These are phyloP conservation scores for Lacanobia wlatinum DNA, from an alignment of 2,888 invertebrate genomes.

Conservation along the genomic window DNA sequence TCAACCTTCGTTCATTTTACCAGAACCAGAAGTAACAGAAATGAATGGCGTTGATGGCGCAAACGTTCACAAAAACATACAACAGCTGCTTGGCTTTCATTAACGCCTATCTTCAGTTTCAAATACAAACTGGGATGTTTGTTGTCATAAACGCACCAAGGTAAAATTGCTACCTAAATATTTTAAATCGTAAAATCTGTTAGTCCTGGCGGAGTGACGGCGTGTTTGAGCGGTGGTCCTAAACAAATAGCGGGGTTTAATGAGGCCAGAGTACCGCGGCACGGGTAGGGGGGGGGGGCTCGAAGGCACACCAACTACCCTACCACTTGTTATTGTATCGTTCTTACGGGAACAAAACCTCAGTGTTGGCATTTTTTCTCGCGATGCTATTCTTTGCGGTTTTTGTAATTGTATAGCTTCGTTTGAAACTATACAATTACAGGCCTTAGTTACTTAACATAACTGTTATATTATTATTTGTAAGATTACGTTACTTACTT, in stretches of 20 bases:
- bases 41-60: not conserved
- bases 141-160: constrained; percentile 83
- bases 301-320: constrained; percentile 55
- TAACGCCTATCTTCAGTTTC: constrained; percentile 58
- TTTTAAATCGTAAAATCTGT: constrained; percentile 88
- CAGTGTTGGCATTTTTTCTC: constrained; percentile 33
- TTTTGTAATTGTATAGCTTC: constrained; percentile 19
- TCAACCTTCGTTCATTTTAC: not conserved
- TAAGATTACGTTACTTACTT: not conserved
- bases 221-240: constrained; percentile 86
- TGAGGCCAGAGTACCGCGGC: constrained; percentile 79
- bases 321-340: constrained; percentile 63
- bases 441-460: not conserved
- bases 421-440: not conserved
- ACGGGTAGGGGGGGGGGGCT: constrained; percentile 30
- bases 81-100: constrained; percentile 51
- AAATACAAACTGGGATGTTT: constrained; percentile 81
- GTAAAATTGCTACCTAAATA: constrained; percentile 85
- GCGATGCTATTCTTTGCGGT: constrained; percentile 10
- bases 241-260: constrained; percentile 88
- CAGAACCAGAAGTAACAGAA: not conserved
- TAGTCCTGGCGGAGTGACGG: constrained; percentile 84
- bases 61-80: constrained; percentile 21
- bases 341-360: constrained; percentile 56
- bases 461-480: not conserved